Percentiles rank a stretch among this genome's conserved stretches.
phyloP scores from a whole-genome alignment of 2,888 invertebrate genomes.

The Tetragonula carbonaria region DNA sequence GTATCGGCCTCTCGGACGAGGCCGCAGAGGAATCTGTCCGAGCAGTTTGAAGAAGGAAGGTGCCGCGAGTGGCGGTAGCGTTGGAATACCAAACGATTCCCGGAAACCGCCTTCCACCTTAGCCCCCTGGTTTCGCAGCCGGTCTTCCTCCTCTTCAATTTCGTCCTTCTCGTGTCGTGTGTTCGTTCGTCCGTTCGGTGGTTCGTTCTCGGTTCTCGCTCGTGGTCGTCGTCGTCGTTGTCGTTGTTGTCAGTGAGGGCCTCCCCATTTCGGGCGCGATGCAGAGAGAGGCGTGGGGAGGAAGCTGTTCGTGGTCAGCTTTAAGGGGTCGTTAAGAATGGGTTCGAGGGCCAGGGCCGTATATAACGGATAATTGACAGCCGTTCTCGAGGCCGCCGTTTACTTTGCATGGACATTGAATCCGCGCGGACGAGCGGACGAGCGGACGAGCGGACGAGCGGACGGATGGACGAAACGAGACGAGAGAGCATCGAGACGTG shows the following conservation, averaged over 20 bases:
- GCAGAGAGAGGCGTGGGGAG: constrained; percentile 28
- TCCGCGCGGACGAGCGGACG: constrained; percentile 73
- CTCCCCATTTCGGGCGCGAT: constrained; percentile 56
- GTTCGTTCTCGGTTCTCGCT: not conserved
- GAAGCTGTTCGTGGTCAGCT: constrained; percentile 64
- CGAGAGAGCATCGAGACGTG: constrained; percentile 57
- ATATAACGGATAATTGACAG: constrained; percentile 84
- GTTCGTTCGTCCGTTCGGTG: constrained; percentile 4
- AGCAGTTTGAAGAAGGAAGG: constrained; percentile 52
- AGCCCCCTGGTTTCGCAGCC: constrained; percentile 40
- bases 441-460: constrained; percentile 60
- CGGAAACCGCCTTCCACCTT: constrained; percentile 66
- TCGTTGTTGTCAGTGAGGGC: constrained; percentile 10
- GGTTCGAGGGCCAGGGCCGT: constrained; percentile 82
- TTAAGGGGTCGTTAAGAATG: constrained; percentile 83
- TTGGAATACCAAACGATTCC: constrained; percentile 76
- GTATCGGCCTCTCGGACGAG: constrained; percentile 31
- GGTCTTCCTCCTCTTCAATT: constrained; percentile 47
- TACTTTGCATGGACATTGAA: constrained; percentile 84
- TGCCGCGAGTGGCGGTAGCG: constrained; percentile 59
- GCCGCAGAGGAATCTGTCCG: constrained; percentile 49
- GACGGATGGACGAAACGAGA: constrained; percentile 66
- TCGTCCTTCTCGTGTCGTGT: constrained; percentile 42
- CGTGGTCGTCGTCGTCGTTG: constrained; percentile 5
- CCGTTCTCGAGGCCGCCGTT: constrained; percentile 80